Conservation (phyloP, 2,113 vertebrate species). For the Hyperoodon ampullatus region DNA sequence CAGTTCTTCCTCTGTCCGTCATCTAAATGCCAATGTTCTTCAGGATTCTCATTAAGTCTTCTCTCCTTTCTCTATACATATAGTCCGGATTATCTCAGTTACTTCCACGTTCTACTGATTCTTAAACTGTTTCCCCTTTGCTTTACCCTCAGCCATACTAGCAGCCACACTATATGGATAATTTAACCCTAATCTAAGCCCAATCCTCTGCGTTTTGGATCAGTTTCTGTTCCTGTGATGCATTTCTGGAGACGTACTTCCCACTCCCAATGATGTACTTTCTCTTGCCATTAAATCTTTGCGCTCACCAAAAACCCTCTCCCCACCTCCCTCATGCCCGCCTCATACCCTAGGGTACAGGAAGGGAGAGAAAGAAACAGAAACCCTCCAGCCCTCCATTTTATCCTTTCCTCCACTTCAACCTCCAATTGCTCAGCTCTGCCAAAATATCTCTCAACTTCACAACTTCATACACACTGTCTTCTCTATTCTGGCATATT, state of each 20-base stretch:
- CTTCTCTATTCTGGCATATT: neutral
- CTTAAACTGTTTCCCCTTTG: neutral
- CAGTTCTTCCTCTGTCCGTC: neutral
- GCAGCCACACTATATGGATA: neutral
- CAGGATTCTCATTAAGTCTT: neutral
- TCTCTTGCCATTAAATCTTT: neutral
- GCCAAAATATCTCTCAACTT: neutral
- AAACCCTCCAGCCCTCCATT: neutral
- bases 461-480: neutral
- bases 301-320: neutral
- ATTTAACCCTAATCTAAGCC: neutral
- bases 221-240: neutral
- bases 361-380: neutral
- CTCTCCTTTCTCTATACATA: neutral
- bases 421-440: neutral
- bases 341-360: neutral
- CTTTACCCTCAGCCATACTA: neutral
- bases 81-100: neutral
- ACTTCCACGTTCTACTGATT: neutral
- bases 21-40: neutral
- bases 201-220: neutral
- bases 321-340: neutral
- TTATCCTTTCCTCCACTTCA: neutral
- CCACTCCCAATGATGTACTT: neutral
- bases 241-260: neutral